Base-by-base conservation (phyloP, 2,797 vertebrate species). In the Erpetoichthys calabaricus region DNA sequence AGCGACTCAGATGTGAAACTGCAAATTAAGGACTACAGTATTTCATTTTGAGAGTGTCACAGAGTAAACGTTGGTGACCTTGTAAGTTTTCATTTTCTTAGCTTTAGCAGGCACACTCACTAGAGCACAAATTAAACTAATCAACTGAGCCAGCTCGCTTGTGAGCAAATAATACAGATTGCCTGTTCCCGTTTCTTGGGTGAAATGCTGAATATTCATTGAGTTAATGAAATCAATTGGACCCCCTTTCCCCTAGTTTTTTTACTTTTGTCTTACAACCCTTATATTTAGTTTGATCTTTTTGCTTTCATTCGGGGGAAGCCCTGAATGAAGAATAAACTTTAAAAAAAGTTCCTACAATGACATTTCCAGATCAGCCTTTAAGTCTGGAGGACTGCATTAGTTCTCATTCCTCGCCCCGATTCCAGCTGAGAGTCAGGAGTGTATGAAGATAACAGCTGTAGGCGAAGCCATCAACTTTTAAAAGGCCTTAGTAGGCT, bases 361-460 rank as follows among this genome's bases (percentile, higher is more conserved):
- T 82, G 78, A 72, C 76, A 82, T 80, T 82, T 81, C 73, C 80
- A 85, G 82, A 86, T 75, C 69, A 60, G 68, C 69, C 63, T 50
- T 76, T 80, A 83, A 72, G 71, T 78, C 73, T 74, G 69, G 76
- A 81, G 64, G 65, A 67, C 75, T 78, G 66, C 76, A 75, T 82
- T 77, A 78, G 75, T 73, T 73, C 73, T 71, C 73, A 69, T 78
- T 85, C 77, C 79, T 83, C 77, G 72, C 70, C 77, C 78, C 79
- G 77, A 72, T 80, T 72, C 70, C 79, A 82, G 65, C 74, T 73
- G 81, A 79, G 78, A 83, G 63, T 61, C 65, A 71, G 68, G 45
- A 63, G 65, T 76, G 72, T 79, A 84, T 84, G 80, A 76, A 77
- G 75, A 81, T 82, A 86, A 81, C 81, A 88, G 80, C 84, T 86